Evolutionary conservation across 1,140 invertebrate genomes (phyloP).

Genomic region (Neoseiulus cucumeris): DNA sequence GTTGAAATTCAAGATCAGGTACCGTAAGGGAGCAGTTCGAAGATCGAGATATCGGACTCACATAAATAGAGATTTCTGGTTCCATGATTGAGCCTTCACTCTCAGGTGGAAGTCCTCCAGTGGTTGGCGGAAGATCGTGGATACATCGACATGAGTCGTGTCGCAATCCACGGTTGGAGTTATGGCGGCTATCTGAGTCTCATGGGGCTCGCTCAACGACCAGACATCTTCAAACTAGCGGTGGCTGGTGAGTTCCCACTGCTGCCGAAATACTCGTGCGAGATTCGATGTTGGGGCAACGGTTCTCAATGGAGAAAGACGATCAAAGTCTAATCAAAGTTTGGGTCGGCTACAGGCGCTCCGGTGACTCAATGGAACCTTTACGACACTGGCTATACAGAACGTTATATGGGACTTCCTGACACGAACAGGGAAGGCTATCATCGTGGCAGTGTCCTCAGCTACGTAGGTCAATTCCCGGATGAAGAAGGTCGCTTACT

Average conservation of each 20-base stretch:
- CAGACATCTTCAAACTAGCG: constrained; percentile 32
- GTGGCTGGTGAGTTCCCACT: not conserved
- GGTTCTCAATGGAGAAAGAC: no score
- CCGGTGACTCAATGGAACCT: constrained; percentile 90
- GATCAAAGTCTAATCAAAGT: no score
- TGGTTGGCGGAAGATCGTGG: constrained; percentile 59
- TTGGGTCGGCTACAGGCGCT: constrained; percentile 54
- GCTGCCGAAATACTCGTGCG: not conserved
- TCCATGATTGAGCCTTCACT: not conserved
- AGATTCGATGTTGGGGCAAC: constrained; percentile 18
- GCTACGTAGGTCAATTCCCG: constrained; percentile 62
- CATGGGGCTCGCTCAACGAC: constrained; percentile 31
- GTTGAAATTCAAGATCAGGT: constrained; percentile 34
- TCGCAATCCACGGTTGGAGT: constrained; percentile 95
- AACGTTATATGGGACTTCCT: constrained; percentile 88
- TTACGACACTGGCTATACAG: constrained; percentile 90
- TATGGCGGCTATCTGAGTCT: constrained; percentile 48
- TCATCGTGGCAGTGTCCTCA: constrained; percentile 48
- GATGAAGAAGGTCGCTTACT: constrained; percentile 81
- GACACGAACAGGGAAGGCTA: constrained; percentile 56
- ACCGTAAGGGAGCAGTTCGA: not conserved
- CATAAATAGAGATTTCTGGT: not conserved
- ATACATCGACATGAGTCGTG: constrained; percentile 71
- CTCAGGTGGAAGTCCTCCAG: constrained; percentile 63
- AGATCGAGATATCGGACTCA: not conserved